Conservation (phyloP, 2,797 vertebrate species). For the Fistularia commersonii region DNA sequence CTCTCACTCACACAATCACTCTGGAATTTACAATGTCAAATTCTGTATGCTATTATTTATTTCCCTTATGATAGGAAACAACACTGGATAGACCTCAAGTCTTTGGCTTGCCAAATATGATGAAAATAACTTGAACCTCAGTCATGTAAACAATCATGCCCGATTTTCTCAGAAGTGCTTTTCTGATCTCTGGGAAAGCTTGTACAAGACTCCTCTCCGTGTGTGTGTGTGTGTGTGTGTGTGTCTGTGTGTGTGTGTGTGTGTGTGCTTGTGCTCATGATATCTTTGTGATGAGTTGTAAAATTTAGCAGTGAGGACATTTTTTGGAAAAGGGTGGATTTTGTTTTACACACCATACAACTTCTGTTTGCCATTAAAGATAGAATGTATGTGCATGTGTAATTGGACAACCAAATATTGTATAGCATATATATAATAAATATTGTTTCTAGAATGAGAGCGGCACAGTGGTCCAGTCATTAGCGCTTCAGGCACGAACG, state of each 20-base stretch:
- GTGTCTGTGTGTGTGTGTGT: slow-evolving; percentile 15
- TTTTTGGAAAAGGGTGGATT: slow-evolving; percentile 3
- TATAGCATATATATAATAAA: too few relatives aligned
- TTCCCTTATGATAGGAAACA: slow-evolving; percentile 48
- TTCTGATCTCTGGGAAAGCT: slow-evolving; percentile 65
- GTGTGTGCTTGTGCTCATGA: slow-evolving; percentile 4
- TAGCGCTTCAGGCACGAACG: too few relatives aligned
- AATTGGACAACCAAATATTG: too few relatives aligned
- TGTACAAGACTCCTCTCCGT: slow-evolving; percentile 27
- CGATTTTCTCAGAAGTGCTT: slow-evolving; percentile 48
- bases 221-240: slow-evolving; percentile 26
- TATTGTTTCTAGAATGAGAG: too few relatives aligned
- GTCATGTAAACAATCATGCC: slow-evolving; percentile 66
- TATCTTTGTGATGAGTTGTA: neutral
- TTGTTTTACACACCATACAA: neutral
- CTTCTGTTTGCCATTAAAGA: neutral
- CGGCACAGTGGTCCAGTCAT: too few relatives aligned
- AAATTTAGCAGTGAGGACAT: neutral
- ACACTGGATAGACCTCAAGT: slow-evolving; percentile 45
- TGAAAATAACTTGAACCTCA: slow-evolving; percentile 70
- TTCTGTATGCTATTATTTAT: slow-evolving; percentile 45
- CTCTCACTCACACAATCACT: slow-evolving; percentile 39
- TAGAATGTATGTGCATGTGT: neutral
- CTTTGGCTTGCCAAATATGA: slow-evolving; percentile 50
- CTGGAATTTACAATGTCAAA: slow-evolving; percentile 16